Base-by-base conservation (phyloP, 2,113 vertebrate species). In the Mus spicilegus region DNA sequence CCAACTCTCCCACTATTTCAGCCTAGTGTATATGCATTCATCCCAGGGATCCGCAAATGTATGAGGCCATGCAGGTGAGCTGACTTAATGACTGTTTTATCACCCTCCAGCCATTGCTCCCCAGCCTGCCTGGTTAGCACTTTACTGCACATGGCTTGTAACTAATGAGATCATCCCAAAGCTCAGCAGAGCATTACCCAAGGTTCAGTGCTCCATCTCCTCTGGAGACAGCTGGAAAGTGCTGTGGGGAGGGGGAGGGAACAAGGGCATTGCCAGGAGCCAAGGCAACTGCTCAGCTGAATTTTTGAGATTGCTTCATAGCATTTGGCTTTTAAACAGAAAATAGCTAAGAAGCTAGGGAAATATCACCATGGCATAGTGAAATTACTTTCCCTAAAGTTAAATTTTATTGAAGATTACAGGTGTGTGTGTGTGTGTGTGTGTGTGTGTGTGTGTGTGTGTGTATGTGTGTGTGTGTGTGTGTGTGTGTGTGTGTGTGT, bases 81-180 rank as follows among this genome's bases (percentile, higher is more conserved):
- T 5, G 39, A n/a, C 61, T 70, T 75, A 63, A 78, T 28, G 81
- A 84, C 61, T 0, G 20, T 89, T 96, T 95, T 54, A 75, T 95
- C 51, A 20, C 49, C 39, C 82, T 75, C 54, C 1, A 49, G 30
- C 24, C 61, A 39, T 63, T 14, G 26, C 61, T 73, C 56, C 49
- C 14, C 3, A 24, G 30, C 58, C 58, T 76, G 58, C 19, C 20
- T 0, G 0, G 17, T 61, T 39, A 67, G 33, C 54, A 26, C 78
- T 91, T 42, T 63, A 72, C 73, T 65, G 78, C 89, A 89, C 7
- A 5, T 16, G 9, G 22, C 63, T 81, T 24, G 19, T 42, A 93
- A 20, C 67, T 94, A 75, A 86, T 65, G 95, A 80, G 69, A 70
- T 56, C 28, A 63, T 36, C 72, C 10, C 8, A 3, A 20, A 14